These are phyloP conservation scores for Hirudinaria manillensis DNA, from an alignment of 2,888 invertebrate species.

Conservation along the genomic window DNA sequence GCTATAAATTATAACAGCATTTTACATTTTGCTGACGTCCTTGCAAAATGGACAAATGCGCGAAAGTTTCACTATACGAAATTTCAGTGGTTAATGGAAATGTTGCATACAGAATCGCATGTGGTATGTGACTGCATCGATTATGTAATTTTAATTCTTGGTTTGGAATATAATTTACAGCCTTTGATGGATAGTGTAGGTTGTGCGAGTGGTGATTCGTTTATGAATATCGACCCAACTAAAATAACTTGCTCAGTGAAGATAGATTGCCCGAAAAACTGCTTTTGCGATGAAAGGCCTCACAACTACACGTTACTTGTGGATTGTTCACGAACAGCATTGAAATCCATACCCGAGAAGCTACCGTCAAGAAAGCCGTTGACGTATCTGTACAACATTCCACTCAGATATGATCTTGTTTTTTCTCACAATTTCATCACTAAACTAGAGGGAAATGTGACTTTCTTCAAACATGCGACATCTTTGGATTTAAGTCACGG, in stretches of 20 bases:
- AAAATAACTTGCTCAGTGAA: neutral
- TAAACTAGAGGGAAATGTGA: neutral
- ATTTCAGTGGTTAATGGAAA: too few species aligned
- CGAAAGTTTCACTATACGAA: too few species aligned
- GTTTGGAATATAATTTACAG: neutral
- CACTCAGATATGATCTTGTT: neutral
- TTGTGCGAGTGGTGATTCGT: neutral
- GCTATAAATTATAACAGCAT: too few species aligned
- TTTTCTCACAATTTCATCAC: neutral
- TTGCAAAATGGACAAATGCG: too few species aligned
- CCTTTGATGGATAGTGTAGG: neutral
- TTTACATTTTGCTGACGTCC: too few species aligned
- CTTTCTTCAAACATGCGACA: neutral
- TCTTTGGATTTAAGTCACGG: neutral
- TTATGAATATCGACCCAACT: neutral
- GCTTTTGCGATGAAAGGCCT: neutral
- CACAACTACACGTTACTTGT: neutral
- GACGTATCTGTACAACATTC: neutral
- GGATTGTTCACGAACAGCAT: neutral
- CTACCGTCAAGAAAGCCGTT: neutral
- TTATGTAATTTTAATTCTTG: neutral
- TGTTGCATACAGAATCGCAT: too few species aligned
- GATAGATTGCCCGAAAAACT: neutral
- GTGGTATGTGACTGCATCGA: neutral
- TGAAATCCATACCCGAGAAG: neutral